A percentile compares a stretch with the other conserved stretches of the same genome.
phyloP scores from a whole-genome alignment of 2,888 invertebrate genomes.

The Asteroscopus sphinx region DNA sequence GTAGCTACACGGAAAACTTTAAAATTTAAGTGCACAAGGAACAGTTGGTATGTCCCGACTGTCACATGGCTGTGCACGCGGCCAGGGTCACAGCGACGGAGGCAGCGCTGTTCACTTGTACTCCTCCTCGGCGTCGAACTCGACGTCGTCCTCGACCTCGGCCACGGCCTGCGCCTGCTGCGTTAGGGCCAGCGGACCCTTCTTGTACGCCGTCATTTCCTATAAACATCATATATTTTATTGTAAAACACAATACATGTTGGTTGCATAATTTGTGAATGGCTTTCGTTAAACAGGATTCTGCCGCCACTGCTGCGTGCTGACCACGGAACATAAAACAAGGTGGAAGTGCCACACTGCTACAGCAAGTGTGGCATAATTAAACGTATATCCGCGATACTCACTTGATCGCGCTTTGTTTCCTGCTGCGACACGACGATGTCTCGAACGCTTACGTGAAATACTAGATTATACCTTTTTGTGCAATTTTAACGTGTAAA shows the following conservation, averaged over 20 bases:
- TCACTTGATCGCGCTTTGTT: no score
- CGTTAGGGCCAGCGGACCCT: slow-evolving; percentile 89
- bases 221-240: slow-evolving; percentile 70
- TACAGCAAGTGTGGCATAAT: no score
- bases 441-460: no score
- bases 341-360: no score
- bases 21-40: slow-evolving; percentile 46
- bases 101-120: slow-evolving; percentile 81
- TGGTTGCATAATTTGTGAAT: not conserved
- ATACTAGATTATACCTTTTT: no score
- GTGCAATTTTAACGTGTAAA: no score
- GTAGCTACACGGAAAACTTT: slow-evolving; percentile 47
- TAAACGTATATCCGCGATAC: no score
- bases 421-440: no score
- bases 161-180: slow-evolving; percentile 45
- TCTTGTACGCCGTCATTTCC: slow-evolving; percentile 97
- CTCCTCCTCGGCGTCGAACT: slow-evolving; percentile 92
- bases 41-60: slow-evolving; percentile 33
- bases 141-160: slow-evolving; percentile 90
- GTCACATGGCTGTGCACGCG: slow-evolving; percentile 45
- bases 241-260: not conserved
- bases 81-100: slow-evolving; percentile 48
- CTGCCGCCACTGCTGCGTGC: no score
- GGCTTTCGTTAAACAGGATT: no score
- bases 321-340: no score